phyloP scores from a whole-genome alignment of 92 coral and sea anemone species.

The Siderastrea siderea region DNA sequence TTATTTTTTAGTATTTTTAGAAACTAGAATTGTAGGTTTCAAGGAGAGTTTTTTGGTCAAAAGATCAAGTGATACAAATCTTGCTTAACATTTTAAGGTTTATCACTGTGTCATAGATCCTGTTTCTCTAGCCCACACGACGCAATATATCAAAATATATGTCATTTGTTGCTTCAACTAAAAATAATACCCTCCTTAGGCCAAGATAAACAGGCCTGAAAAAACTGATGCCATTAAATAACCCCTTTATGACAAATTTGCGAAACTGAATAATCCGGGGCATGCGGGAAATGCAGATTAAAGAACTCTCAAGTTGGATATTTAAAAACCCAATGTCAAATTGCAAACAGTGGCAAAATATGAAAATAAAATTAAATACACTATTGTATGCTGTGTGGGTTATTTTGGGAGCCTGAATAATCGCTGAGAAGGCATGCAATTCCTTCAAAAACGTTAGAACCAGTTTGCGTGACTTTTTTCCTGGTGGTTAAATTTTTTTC shows the following conservation, averaged over 20 bases:
- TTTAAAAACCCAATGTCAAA: background rate
- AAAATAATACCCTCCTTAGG: slow-evolving; percentile 19
- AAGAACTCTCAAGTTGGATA: background rate
- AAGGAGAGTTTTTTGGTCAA: background rate
- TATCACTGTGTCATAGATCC: slow-evolving; percentile 13
- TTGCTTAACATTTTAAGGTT: background rate
- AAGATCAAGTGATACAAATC: slow-evolving; percentile 3
- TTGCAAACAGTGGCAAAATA: too few species aligned
- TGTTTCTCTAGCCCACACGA: slow-evolving; percentile 55
- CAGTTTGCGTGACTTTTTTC: background rate
- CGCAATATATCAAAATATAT: slow-evolving; percentile 28
- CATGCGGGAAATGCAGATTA: background rate
- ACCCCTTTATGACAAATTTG: slow-evolving; percentile 16
- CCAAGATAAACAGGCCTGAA: slow-evolving; percentile 46
- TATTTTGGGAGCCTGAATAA: too few species aligned
- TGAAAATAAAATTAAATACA: too few species aligned
- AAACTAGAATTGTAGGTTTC: background rate
- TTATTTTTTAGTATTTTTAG: background rate
- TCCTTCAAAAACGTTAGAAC: background rate
- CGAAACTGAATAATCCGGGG: background rate
- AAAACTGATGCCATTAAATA: slow-evolving; percentile 17
- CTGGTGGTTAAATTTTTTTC: background rate
- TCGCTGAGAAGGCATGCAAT: too few species aligned
- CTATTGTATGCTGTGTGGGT: too few species aligned
- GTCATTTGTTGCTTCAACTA: slow-evolving; percentile 23